phyloP scores from a whole-genome alignment of 2,888 invertebrate species.

The Lasioglossum zephyrum region DNA sequence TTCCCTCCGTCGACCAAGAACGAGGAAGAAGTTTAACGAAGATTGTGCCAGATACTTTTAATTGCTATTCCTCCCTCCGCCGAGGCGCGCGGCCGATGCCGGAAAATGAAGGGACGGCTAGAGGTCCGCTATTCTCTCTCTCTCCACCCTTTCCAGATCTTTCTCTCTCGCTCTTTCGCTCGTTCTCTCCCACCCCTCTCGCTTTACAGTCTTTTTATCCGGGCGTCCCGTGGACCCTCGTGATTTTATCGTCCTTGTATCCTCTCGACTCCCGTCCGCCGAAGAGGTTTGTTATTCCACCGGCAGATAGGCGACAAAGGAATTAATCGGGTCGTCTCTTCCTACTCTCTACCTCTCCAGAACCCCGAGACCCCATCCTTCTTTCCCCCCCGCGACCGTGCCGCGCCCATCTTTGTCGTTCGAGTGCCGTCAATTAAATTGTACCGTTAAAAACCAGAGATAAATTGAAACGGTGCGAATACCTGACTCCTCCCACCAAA shows the following conservation, averaged over 20 bases:
- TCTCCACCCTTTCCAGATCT: constrained; percentile 48
- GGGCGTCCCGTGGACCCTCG: constrained; percentile 71
- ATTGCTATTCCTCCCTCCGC: constrained; percentile 82
- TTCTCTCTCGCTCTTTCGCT: background rate
- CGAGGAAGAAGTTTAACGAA: constrained; percentile 83
- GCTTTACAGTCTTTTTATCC: constrained; percentile 68
- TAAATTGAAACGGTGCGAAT: constrained; percentile 68
- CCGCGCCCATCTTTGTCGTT: constrained; percentile 47
- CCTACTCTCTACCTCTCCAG: constrained; percentile 36
- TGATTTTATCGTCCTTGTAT: constrained; percentile 82
- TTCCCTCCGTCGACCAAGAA: constrained; percentile 67
- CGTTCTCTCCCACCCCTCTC: constrained; percentile 44
- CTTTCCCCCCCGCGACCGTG: background rate
- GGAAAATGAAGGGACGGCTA: constrained; percentile 70
- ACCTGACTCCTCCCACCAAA: background rate
- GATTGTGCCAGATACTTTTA: constrained; percentile 84
- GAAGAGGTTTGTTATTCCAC: constrained; percentile 82
- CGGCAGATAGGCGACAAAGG: constrained; percentile 76
- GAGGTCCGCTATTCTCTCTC: constrained; percentile 48
- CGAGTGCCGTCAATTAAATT: constrained; percentile 74
- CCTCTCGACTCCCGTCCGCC: constrained; percentile 79
- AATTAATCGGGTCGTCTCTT: constrained; percentile 77
- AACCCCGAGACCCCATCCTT: background rate
- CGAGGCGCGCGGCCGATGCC: constrained; percentile 54
- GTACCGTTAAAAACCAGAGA: constrained; percentile 72